Percentiles rank a stretch among this genome's conserved stretches.
Conservation (phyloP, 64 coral and sea anemone genomes). For the Catalaphyllia jardinei region DNA sequence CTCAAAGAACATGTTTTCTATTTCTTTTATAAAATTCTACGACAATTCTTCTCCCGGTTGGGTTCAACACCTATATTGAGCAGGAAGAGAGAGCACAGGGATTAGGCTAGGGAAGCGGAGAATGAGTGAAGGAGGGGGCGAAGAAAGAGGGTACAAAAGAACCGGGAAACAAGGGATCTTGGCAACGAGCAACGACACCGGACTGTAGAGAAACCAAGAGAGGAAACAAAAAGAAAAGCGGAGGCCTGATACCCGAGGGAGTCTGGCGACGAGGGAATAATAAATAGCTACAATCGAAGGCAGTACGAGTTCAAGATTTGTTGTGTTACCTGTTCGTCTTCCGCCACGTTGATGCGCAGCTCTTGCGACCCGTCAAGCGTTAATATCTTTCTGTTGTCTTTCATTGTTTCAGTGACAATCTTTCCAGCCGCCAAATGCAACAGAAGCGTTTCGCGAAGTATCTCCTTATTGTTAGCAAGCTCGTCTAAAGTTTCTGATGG, state of each 20-base stretch:
- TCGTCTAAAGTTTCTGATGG: slow-evolving; percentile 34
- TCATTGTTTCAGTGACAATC: slow-evolving; percentile 49
- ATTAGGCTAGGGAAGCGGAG: no score
- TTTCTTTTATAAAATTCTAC: no score
- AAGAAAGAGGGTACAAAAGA: neutral
- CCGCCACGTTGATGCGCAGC: slow-evolving; percentile 58
- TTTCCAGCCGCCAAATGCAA: slow-evolving; percentile 53
- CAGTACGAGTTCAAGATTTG: neutral
- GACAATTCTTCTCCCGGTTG: no score
- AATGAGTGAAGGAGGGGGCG: neutral
- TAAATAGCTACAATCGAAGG: neutral
- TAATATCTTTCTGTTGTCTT: slow-evolving; percentile 50
- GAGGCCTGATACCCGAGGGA: neutral
- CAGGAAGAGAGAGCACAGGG: no score
- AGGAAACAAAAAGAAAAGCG: neutral
- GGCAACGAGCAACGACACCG: no score
- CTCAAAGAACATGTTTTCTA: no score
- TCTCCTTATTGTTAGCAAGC: slow-evolving; percentile 20
- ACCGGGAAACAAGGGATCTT: neutral
- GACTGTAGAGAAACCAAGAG: neutral
- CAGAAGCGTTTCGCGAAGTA: slow-evolving; percentile 49
- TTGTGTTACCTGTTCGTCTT: slow-evolving; percentile 43
- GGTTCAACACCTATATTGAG: no score
- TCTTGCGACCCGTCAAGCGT: slow-evolving; percentile 50
- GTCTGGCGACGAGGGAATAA: neutral